Evolutionary conservation across 2,888 invertebrate genomes (phyloP), one percentile per base, ranked within the genome.

Genomic region (Spatulosminthurus flaviceps): DNA sequence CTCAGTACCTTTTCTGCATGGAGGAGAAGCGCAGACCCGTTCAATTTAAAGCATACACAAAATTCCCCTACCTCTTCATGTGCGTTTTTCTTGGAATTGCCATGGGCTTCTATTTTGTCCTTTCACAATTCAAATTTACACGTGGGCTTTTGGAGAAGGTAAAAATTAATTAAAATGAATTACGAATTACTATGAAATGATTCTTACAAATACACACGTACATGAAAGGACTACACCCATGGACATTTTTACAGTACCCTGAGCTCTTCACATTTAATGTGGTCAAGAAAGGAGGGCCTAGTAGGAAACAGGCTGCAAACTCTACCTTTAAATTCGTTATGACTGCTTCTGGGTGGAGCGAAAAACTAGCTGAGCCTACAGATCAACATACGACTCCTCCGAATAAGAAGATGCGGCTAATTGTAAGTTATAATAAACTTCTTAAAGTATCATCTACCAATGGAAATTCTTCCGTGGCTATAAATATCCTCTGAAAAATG

Each of bases 1-100:
- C 95, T 0, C 96, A 97, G 87, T 90, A 94, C 74, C 91, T 90
- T 86, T 90, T 95, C 22, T 92, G 91, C 87, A 92, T 93, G 66
- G 87, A 89, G 0, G 90, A 91, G 0, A 90, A 92, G 77, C 89
- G 90, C 83, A 90, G 95, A 4, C 96, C 97, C 0, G 91, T 91
- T 9, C 95, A 96, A 88, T 90, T 94, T 87, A 90, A 91, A 51
- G 91, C 94, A 0, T 97, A 96, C 87, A 82, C 93, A 16, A 89
- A 89, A 11, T 87, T 92, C n/a, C 81, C 86, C 7, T 90, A 91
- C 0, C 86, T 92, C 11, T 22, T 64, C n/a, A n/a, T n/a, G n/a
- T n/a, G n/a, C 11, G 26, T 16, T 11, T 64, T 22, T 64, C 24
- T 64, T 24, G 64, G 24, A 22, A 64, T 26, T 64, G 64, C n/a